Percentiles rank a stretch among this genome's conserved stretches.
Evolutionary conservation across 2,113 vertebrate genomes (phyloP).

Genomic region (Poeciliopsis occidentalis): DNA sequence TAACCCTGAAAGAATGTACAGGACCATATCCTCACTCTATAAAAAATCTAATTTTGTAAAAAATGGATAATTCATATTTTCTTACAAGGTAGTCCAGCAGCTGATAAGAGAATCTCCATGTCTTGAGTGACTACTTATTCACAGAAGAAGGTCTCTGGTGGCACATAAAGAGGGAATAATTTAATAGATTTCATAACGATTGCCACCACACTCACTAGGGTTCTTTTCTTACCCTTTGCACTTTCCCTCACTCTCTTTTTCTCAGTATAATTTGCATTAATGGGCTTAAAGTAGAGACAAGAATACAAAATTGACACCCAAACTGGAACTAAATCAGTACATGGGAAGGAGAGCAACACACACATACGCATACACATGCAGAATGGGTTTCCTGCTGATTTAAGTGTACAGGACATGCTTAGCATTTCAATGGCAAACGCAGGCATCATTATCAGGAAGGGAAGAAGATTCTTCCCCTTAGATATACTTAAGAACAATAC

Average conservation of each 20-base stretch:
- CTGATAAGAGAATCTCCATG: constrained; percentile 30
- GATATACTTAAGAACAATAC: constrained; percentile 62
- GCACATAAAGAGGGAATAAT: constrained; percentile 30
- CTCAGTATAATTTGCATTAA: constrained; percentile 60
- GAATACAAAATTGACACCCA: constrained; percentile 40
- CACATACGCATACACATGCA: neutral
- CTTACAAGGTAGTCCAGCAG: constrained; percentile 17
- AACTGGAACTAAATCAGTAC: constrained; percentile 40
- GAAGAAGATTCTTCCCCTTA: constrained; percentile 43
- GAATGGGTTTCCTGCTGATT: constrained; percentile 37
- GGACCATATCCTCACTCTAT: constrained; percentile 46
- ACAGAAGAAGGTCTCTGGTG: constrained; percentile 15
- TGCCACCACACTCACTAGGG: constrained; percentile 17
- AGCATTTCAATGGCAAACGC: constrained; percentile 66
- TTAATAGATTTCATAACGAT: constrained; percentile 24
- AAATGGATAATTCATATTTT: constrained; percentile 16
- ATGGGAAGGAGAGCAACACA: constrained; percentile 1
- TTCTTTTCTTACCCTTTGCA: constrained; percentile 54
- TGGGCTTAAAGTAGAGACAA: constrained; percentile 39
- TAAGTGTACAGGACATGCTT: constrained; percentile 59
- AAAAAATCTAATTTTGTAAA: constrained; percentile 31
- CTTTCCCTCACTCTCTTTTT: constrained; percentile 39
- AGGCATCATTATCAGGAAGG: constrained; percentile 67
- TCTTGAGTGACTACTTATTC: constrained; percentile 26
- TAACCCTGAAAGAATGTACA: constrained; percentile 51